Evolutionary conservation across 2,888 invertebrate species (phyloP).

Genomic region (Eupithecia abbreviata): DNA sequence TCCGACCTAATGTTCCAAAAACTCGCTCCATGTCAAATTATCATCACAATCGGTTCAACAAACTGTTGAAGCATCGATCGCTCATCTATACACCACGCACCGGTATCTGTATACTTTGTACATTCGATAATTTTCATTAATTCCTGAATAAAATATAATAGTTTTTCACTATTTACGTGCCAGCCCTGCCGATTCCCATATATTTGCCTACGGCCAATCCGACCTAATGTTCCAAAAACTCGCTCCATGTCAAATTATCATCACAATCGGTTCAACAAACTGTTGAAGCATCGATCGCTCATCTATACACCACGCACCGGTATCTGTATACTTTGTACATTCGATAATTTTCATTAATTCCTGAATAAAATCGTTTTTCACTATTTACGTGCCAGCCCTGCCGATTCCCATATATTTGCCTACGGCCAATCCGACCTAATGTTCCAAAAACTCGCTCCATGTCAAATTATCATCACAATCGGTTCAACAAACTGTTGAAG

Average conservation of each 20-base stretch:
- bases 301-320: conserved; percentile 29
- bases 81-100: no score
- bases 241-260: conserved; percentile 7
- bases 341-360: no score
- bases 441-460: not conserved
- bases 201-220: not conserved
- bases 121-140: no score
- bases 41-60: no score
- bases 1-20: no score
- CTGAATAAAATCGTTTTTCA: no score
- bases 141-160: no score
- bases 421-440: not conserved
- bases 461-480: conserved; percentile 17
- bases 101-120: no score
- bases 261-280: conserved; percentile 30
- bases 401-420: not conserved
- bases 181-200: not conserved
- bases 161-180: not conserved
- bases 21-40: no score
- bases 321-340: conserved; percentile 12
- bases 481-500: conserved; percentile 33
- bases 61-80: no score
- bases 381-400: not conserved
- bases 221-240: not conserved
- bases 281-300: conserved; percentile 30